Evolutionary conservation across 1,140 invertebrate species (phyloP).

Genomic region (Hesperophylax magnus): DNA sequence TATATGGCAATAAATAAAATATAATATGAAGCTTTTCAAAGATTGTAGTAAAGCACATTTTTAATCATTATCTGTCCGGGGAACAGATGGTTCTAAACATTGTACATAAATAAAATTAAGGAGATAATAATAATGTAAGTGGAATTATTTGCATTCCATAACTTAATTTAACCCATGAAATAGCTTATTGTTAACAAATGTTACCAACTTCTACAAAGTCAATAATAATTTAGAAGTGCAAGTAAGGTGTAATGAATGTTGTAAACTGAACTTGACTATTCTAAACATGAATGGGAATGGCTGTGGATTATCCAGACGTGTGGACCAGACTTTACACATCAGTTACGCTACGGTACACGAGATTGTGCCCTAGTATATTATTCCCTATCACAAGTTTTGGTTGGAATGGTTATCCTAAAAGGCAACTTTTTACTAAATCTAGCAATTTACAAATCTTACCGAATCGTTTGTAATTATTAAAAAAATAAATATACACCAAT

Average conservation of each 20-base stretch:
- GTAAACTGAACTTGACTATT: background rate
- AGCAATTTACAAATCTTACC: conserved; percentile 42
- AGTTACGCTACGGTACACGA: too few relatives aligned
- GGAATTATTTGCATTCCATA: background rate
- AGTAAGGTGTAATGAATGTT: background rate
- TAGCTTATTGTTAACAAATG: background rate
- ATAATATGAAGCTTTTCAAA: conserved; percentile 3
- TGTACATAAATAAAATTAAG: background rate
- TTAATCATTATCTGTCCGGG: background rate
- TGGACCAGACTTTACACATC: too few relatives aligned
- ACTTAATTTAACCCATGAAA: background rate
- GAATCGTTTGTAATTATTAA: conserved; percentile 16
- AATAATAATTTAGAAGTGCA: background rate
- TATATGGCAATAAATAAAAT: conserved; percentile 38
- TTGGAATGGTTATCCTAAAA: conserved; percentile 50
- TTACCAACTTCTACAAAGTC: background rate
- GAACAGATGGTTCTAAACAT: background rate
- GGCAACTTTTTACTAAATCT: conserved; percentile 48
- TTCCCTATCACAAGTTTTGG: conserved; percentile 41
- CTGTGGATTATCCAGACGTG: too few relatives aligned
- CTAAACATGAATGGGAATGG: background rate
- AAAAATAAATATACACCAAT: conserved; percentile 44
- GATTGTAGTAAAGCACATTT: background rate
- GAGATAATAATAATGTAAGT: background rate
- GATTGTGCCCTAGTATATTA: conserved; percentile 6